phyloP scores from a whole-genome alignment of 2,113 vertebrate genomes.

The Scytalopus superciliaris region DNA sequence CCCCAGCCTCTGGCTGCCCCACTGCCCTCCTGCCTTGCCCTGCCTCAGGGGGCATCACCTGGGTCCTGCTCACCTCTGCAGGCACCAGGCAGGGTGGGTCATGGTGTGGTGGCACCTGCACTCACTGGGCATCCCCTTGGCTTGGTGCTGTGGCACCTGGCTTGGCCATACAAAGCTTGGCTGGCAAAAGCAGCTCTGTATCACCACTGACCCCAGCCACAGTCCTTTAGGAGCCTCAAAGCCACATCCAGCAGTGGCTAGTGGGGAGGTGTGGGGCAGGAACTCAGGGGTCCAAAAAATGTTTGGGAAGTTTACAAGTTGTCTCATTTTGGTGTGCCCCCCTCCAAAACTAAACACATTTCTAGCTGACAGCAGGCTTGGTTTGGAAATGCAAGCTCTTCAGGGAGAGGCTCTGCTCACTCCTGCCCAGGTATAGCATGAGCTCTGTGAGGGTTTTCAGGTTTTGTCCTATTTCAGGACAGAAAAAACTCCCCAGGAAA shows the following conservation, averaged over 20 bases:
- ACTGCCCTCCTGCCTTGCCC: background rate
- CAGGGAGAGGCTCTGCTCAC: background rate
- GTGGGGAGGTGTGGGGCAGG: fast-evolving
- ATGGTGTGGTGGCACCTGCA: background rate
- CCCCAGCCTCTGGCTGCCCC: background rate
- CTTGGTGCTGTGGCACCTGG: fast-evolving
- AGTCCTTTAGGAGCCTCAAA: background rate
- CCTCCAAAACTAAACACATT: fast-evolving
- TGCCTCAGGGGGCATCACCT: background rate
- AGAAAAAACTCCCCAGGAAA: background rate
- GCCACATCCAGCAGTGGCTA: fast-evolving
- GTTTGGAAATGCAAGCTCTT: background rate
- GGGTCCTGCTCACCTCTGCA: fast-evolving
- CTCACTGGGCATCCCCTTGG: fast-evolving
- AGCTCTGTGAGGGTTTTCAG: background rate
- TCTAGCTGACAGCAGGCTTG: background rate
- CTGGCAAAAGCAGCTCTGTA: fast-evolving
- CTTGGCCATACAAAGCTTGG: fast-evolving
- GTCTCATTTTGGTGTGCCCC: background rate
- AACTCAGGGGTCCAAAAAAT: background rate
- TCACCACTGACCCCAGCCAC: background rate
- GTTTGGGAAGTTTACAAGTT: background rate
- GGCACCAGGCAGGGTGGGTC: fast-evolving
- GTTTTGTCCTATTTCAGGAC: background rate
- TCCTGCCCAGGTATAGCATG: background rate